Evolutionary conservation across 64 coral and sea anemone genomes (phyloP).

Genomic region (Cladopsammia gracilis): DNA sequence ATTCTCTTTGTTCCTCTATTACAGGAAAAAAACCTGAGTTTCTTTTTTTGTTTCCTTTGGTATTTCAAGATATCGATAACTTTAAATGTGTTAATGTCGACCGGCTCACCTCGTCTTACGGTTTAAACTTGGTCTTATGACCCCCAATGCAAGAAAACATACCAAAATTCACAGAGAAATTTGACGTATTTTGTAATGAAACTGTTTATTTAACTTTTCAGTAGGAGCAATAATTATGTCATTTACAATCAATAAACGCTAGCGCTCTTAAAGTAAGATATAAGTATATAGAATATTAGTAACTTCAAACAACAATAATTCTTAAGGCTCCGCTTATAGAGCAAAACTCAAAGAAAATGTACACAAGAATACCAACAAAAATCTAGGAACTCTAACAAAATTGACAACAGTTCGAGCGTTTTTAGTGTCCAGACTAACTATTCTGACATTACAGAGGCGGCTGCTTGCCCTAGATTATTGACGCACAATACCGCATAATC

Average conservation of each 20-base stretch:
- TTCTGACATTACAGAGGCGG: neutral
- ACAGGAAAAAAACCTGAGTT: too few relatives aligned
- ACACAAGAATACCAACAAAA: neutral
- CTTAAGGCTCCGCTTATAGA: neutral
- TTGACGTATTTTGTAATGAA: conserved; percentile 31
- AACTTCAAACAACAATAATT: neutral
- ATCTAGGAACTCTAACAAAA: neutral
- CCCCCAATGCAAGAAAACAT: too few relatives aligned
- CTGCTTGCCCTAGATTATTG: neutral
- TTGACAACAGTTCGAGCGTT: neutral
- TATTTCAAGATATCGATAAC: too few relatives aligned
- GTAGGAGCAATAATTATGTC: neutral
- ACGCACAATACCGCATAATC: neutral
- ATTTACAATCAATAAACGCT: conserved; percentile 38
- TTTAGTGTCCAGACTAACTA: neutral
- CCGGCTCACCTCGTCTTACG: too few relatives aligned
- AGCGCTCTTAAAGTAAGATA: neutral
- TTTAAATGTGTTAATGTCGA: too few relatives aligned
- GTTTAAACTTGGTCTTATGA: neutral
- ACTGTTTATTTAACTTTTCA: conserved; percentile 39
- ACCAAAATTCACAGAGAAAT: neutral
- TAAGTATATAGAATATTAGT: neutral
- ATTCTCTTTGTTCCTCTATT: too few relatives aligned
- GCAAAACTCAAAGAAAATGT: conserved; percentile 33
- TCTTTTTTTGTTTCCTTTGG: too few relatives aligned